phyloP scores from a whole-genome alignment of 2,888 invertebrate genomes.

The Pachymerium ferrugineum region DNA sequence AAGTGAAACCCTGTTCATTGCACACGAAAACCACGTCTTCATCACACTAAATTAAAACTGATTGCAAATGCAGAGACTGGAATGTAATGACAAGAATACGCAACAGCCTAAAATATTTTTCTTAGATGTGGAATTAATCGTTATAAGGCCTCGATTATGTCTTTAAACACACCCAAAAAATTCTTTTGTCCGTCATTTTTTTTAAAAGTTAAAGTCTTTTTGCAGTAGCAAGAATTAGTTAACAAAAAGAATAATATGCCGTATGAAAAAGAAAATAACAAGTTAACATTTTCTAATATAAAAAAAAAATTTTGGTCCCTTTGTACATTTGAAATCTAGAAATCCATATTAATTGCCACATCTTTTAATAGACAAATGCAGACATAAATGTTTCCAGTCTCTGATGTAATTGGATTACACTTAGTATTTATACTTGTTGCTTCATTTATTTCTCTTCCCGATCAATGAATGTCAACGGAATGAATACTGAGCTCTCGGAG shows the following conservation, averaged over 20 bases:
- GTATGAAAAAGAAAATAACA: neutral
- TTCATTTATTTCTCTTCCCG: too few species aligned
- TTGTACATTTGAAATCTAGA: neutral
- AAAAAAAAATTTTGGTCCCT: constrained; percentile 1
- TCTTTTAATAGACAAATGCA: constrained; percentile 7
- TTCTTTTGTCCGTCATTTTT: neutral
- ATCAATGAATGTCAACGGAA: neutral
- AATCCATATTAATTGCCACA: neutral
- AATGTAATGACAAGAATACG: constrained; percentile 8
- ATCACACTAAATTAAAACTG: constrained; percentile 6
- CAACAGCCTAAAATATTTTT: constrained; percentile 9
- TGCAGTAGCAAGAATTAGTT: neutral
- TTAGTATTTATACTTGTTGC: neutral
- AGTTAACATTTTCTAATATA: neutral
- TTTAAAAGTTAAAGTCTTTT: neutral
- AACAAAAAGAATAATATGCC: neutral
- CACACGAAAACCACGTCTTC: constrained; percentile 12
- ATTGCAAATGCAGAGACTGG: constrained; percentile 13
- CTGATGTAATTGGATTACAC: constrained; percentile 3
- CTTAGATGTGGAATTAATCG: neutral
- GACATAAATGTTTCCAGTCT: neutral
- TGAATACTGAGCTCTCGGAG: constrained; percentile 7
- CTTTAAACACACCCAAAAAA: too few species aligned
- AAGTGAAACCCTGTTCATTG: constrained; percentile 32
- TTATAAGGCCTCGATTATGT: neutral